Evolutionary conservation across 2,888 invertebrate genomes (phyloP).

Genomic region (Ormyrus thymus): DNA sequence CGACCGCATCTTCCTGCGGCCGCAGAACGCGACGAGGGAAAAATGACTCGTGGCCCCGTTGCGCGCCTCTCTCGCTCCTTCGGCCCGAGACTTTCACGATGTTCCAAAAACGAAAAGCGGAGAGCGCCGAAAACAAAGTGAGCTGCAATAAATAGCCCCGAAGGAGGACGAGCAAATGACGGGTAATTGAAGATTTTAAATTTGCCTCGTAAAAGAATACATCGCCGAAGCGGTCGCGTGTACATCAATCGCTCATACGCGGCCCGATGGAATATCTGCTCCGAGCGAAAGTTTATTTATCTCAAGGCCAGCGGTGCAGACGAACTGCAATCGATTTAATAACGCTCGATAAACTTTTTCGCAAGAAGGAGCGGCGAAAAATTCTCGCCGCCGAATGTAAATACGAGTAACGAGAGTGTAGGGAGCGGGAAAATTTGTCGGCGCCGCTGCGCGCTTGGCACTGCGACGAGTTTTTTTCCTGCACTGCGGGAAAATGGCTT

Average conservation of each 20-base stretch:
- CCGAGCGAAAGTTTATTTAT: slow-evolving; percentile 46
- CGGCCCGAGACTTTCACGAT: not conserved
- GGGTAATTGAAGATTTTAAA: slow-evolving; percentile 33
- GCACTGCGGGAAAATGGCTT: not conserved
- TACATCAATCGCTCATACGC: slow-evolving; percentile 10
- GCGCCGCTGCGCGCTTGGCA: not conserved
- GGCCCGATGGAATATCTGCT: slow-evolving; percentile 26
- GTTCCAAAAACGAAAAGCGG: not conserved
- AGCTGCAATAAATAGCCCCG: not conserved
- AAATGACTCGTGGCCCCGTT: not conserved
- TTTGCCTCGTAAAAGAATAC: slow-evolving; percentile 8
- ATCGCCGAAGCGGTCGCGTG: not conserved
- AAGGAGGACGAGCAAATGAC: slow-evolving; percentile 20
- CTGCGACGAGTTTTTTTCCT: not conserved
- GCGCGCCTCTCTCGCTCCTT: no score
- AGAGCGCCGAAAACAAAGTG: not conserved
- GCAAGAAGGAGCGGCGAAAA: no score
- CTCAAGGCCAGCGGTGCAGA: slow-evolving; percentile 29
- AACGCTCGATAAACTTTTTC: not conserved
- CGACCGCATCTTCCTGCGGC: not conserved
- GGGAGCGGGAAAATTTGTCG: not conserved
- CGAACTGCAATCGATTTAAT: slow-evolving; percentile 13
- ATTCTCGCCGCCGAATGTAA: not conserved
- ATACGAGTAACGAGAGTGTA: not conserved
- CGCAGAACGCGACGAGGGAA: slow-evolving; percentile 42